Evolutionary conservation across 30 jellyfish, hydroid and myxozoan genomes (phyloP).

Genomic region (Chrysaora quinquecirrha): DNA sequence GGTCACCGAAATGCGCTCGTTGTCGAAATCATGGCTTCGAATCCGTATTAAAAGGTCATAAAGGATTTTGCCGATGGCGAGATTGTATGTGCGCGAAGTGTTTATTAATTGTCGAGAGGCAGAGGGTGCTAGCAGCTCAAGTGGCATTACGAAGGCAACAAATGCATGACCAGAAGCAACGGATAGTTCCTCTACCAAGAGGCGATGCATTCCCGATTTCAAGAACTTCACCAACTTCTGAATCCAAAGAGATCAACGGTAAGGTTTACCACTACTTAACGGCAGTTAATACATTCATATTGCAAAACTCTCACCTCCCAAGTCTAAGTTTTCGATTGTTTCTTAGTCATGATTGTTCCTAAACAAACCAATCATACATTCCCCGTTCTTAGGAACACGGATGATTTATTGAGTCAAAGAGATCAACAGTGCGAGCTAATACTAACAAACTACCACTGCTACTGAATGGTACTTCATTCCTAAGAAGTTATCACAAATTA

Average conservation of each 20-base stretch:
- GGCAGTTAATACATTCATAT: too few species aligned
- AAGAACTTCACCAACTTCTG: slow-evolving; percentile 65
- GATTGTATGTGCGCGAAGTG: slow-evolving; percentile 99
- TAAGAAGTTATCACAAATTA: too few species aligned
- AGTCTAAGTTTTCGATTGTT: too few species aligned
- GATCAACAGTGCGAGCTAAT: too few species aligned
- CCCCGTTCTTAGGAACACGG: too few species aligned
- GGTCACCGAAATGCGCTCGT: slow-evolving; percentile 99
- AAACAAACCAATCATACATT: too few species aligned
- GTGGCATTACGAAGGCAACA: slow-evolving; percentile 98
- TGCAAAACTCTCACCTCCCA: too few species aligned
- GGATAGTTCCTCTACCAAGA: slow-evolving; percentile 92
- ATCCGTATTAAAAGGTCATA: slow-evolving; percentile 96
- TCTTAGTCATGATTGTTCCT: too few species aligned
- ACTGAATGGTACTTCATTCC: too few species aligned
- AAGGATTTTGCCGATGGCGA: slow-evolving; percentile 99
- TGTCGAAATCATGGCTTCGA: slow-evolving; percentile 98
- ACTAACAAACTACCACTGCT: too few species aligned
- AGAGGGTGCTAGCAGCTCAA: slow-evolving; percentile 98
- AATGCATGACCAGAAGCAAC: slow-evolving; percentile 94
- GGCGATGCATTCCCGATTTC: slow-evolving; percentile 91
- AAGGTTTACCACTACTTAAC: too few species aligned
- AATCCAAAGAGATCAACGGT: slow-evolving; percentile 56
- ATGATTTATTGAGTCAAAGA: too few species aligned
- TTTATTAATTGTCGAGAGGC: slow-evolving; percentile 95